Evolutionary conservation across 2,113 vertebrate genomes (phyloP).

Genomic region (Fulmarus glacialis): DNA sequence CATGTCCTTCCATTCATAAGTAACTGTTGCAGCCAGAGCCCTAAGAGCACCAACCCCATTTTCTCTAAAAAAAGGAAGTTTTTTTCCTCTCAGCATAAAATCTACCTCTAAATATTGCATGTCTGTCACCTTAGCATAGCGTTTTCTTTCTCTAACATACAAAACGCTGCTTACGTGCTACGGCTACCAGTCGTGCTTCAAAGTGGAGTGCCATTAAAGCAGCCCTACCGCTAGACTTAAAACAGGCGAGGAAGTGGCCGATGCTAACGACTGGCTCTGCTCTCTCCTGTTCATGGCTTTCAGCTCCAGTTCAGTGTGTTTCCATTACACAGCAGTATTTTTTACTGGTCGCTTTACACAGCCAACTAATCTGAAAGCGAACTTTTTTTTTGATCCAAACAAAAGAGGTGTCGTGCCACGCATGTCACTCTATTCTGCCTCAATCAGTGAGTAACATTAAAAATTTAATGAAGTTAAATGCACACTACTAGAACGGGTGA

Average conservation of each 20-base stretch:
- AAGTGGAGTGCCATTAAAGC: not conserved
- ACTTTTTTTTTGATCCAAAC: not conserved
- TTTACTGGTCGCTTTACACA: not conserved
- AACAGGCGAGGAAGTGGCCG: not conserved
- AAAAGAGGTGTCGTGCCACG: not conserved
- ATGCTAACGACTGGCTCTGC: not conserved
- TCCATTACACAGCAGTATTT: not conserved
- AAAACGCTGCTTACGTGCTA: not conserved
- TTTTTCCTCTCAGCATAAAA: not conserved
- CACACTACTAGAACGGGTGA: not conserved
- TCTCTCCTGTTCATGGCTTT: not conserved
- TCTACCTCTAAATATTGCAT: not conserved
- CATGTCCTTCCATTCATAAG: fast-evolving
- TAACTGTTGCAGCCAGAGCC: not conserved
- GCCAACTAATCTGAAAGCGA: not conserved
- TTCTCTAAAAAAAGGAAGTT: not conserved
- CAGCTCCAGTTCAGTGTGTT: not conserved
- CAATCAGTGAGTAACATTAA: not conserved
- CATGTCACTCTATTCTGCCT: not conserved
- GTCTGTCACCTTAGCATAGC: fast-evolving
- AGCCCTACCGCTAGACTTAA: not conserved
- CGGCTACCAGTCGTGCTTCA: not conserved
- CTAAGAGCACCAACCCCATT: not conserved
- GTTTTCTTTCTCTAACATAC: not conserved
- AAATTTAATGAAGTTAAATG: not conserved